Evolutionary conservation across 2,797 vertebrate genomes (phyloP), one percentile per base, ranked within the genome.

Genomic region (Syngnathus rostellatus): DNA sequence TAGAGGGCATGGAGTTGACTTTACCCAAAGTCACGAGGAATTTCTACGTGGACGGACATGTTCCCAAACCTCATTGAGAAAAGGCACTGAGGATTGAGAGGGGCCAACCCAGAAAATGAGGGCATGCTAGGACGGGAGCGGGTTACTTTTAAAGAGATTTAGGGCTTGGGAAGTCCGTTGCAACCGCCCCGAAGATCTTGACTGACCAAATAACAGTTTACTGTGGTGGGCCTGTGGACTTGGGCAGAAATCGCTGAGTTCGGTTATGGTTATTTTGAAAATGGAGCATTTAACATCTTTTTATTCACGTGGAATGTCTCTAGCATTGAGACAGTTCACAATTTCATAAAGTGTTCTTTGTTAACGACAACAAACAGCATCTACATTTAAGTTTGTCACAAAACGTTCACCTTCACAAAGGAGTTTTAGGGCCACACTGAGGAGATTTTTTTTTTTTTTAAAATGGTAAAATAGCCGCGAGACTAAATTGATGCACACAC

Each of bases 41-140:
- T 89, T 97, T 97, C 86, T 97, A 97, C 0, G 95, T 98, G 75
- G 95, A 98, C 0, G 95, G 95, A 0, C 94, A 96, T 0, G 83
- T 94, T 50, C 95, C 95, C 58, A 94, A 93, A 79, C 93, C 94
- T 63, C 95, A 97, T 75, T 97, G 92, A 96, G 23, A 23, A 5
- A 0, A 14, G 25, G 8, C 40, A 1, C 21, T 23, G 0, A 54
- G 3, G 51, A 4, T 21, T 14, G 63, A 37, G 25, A 14, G 54
- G 23, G 25, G 25, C 25, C 25, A 14, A 31, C 54, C 12, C 10
- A 38, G 67, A 38, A 2, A 58, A 19, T 62, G 48, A 41, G 59
- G 25, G 51, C 12, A 8, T 31, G 17, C 45, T 23, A 25, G 6
- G 12, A 25, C 43, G 41, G 21, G 55, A 53, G 46, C 66, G 64